Evolutionary conservation across 2,888 invertebrate species (phyloP).

Genomic region (Dione juno): DNA sequence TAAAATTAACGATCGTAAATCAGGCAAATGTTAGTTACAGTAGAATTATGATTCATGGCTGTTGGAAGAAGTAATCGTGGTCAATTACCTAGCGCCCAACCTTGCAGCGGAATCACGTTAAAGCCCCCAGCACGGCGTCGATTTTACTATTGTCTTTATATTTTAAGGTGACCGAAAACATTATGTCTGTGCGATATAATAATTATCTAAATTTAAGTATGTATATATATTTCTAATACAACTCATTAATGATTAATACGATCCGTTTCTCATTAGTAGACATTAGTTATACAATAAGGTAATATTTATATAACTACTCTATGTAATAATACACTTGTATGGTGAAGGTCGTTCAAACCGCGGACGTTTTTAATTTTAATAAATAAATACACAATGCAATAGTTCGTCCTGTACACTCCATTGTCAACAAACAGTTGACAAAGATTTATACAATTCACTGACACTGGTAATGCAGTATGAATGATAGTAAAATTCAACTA

Average conservation of each 20-base stretch:
- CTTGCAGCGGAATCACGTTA: slow-evolving; percentile 52
- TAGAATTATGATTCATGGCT: slow-evolving; percentile 67
- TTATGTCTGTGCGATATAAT: neutral
- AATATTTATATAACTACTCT: neutral
- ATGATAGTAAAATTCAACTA: neutral
- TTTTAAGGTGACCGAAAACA: neutral
- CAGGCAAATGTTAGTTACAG: slow-evolving; percentile 51
- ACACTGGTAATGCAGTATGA: neutral
- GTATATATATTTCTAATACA: neutral
- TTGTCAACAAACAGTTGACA: neutral
- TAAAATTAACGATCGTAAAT: slow-evolving; percentile 58
- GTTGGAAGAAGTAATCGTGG: slow-evolving; percentile 62
- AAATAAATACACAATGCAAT: slow-evolving; percentile 2
- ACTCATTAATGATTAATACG: neutral
- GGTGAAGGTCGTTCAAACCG: slow-evolving; percentile 6
- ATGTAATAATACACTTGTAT: slow-evolving; percentile 12
- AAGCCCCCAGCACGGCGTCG: slow-evolving; percentile 26
- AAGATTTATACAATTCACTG: neutral
- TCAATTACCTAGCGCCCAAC: slow-evolving; percentile 65
- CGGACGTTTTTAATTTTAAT: slow-evolving; percentile 10
- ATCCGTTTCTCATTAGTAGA: neutral
- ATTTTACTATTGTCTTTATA: slow-evolving; percentile 6
- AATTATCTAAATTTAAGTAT: neutral
- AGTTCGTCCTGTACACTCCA: neutral
- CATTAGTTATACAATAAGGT: neutral